A percentile compares a stretch with the other conserved stretches of the same genome.
Evolutionary conservation across 2,888 invertebrate genomes (phyloP).

Genomic region (Eretmocerus hayati): DNA sequence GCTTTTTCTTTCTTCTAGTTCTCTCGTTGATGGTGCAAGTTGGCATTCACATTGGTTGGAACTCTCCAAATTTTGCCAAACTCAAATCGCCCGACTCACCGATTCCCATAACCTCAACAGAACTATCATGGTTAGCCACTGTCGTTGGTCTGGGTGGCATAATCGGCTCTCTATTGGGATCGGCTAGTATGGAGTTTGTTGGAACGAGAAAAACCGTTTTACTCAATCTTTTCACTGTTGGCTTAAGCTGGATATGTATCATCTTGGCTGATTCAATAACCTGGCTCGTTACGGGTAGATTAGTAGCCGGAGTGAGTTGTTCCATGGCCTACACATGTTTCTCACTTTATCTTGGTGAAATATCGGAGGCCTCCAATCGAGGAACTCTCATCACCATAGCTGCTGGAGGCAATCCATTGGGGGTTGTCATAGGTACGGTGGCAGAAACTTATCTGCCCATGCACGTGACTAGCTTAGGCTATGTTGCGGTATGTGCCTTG

Average conservation of each 20-base stretch:
- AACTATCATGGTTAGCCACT: constrained; percentile 34
- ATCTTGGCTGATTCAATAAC: constrained; percentile 25
- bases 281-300: constrained; percentile 27
- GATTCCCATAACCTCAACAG: constrained; percentile 20
- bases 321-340: constrained; percentile 30
- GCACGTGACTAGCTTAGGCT: constrained; percentile 30
- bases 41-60: constrained; percentile 31
- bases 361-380: constrained; percentile 30
- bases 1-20: too few species aligned
- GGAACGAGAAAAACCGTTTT: constrained; percentile 28
- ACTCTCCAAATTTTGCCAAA: constrained; percentile 29
- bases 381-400: constrained; percentile 33
- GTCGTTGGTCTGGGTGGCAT: constrained; percentile 27
- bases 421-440: constrained; percentile 32
- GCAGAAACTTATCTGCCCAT: constrained; percentile 34
- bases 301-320: constrained; percentile 27
- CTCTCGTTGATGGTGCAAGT: constrained; percentile 2
- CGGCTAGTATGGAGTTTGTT: constrained; percentile 20
- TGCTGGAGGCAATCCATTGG: constrained; percentile 32
- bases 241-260: constrained; percentile 25
- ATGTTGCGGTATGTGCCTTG: constrained; percentile 26
- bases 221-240: constrained; percentile 22
- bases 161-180: constrained; percentile 26
- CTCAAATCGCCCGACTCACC: constrained; percentile 24
- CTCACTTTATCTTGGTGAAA: constrained; percentile 34